Evolutionary conservation across 2,797 vertebrate genomes (phyloP).

Genomic region (Eulemur coronatus): DNA sequence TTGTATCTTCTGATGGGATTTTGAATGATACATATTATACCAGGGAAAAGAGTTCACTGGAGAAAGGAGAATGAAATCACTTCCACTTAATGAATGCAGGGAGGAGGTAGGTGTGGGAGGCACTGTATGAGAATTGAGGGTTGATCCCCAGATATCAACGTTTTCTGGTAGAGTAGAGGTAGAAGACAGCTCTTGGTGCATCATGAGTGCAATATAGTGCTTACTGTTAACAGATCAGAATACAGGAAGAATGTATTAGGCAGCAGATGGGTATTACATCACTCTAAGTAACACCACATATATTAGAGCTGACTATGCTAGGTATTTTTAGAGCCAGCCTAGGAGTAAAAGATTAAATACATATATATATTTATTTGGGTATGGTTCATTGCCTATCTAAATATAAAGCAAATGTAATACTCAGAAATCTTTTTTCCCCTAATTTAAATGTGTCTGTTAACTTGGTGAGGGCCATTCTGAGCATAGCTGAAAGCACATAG

Average conservation of each 20-base stretch:
- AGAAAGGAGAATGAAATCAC: neutral
- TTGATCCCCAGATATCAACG: neutral
- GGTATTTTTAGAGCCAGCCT: neutral
- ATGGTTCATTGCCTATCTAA: neutral
- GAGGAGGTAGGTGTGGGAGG: rapidly evolving
- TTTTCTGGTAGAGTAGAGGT: neutral
- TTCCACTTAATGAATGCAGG: neutral
- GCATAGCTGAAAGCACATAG: neutral
- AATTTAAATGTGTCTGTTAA: neutral
- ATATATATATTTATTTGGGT: neutral
- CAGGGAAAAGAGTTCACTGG: neutral
- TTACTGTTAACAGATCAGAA: neutral
- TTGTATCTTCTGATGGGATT: neutral
- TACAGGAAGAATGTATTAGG: neutral
- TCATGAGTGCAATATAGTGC: neutral
- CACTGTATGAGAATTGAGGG: rapidly evolving
- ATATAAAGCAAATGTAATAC: neutral
- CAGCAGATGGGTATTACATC: neutral
- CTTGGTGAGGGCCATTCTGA: neutral
- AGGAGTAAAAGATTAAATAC: neutral
- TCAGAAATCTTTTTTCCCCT: neutral
- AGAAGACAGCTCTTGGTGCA: neutral
- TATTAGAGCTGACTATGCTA: neutral
- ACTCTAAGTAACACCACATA: neutral
- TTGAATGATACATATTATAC: neutral